Evolutionary conservation across 2,113 vertebrate genomes (phyloP), one percentile per base, ranked within the genome.

Genomic region (Cygnus buccinator): DNA sequence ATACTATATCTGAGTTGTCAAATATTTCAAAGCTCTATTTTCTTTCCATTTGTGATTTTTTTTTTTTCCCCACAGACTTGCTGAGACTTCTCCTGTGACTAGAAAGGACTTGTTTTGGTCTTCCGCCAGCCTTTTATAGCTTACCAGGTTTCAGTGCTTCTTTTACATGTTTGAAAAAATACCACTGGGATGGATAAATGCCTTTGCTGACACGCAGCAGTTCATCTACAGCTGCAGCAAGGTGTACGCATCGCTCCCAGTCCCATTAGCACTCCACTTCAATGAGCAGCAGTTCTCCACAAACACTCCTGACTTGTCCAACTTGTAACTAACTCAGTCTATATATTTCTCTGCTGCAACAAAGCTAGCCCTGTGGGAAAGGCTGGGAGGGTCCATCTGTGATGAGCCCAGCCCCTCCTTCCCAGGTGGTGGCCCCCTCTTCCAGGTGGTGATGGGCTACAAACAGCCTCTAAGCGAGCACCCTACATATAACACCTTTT

Each of bases 61-160:
- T 43, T 43, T 23, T 26, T 12, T 7, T 1, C 6, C 18, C 22
- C 14, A 3, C 2, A 17, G 17, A 59, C 12, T 28, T 43, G 1
- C 28, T 9, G 29, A 75, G 35, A 29, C 10, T 68, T 59, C 65
- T 31, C n/a, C 63, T 33, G 21, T 12, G 12, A 11, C 33, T 39
- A 3, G 15, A 3, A 9, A 63, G 78, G 3, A 2, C 20, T 25
- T 1, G 2, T 3, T 79, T 65, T n/a, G 29, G 14, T 55, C 7
- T 79, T 82, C 50, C 13, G 46, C 20, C 19, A 68, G 4, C 0
- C 7, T 83, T 79, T 44, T 46, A 33, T 12, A 23, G 11, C 39
- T 75, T n/a, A 7, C 31, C 19, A 29, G 25, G 48, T 63, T 66
- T 61, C 52, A 8, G 11, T 10, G 28, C 46, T 84, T 81, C n/a